Conservation (phyloP, 2,797 vertebrate genomes). For the Bucorvus abyssinicus region DNA sequence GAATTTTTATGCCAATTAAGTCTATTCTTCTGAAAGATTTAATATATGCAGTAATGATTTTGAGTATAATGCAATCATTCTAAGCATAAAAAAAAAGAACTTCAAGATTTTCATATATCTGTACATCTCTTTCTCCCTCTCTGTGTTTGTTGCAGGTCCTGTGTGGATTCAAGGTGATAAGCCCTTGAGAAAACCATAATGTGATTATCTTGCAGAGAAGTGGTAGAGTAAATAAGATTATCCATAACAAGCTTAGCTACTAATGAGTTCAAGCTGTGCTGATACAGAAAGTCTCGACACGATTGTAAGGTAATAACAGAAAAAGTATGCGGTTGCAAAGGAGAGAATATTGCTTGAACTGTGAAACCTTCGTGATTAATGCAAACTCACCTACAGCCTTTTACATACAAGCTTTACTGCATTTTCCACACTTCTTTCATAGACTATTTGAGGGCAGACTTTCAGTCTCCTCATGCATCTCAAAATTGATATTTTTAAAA, state of each 20-base stretch:
- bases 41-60: neutral
- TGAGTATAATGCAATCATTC: neutral
- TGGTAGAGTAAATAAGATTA: constrained; percentile 68
- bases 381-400: neutral
- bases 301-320: constrained; percentile 39
- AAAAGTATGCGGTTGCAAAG: neutral
- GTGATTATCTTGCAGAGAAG: constrained; percentile 51
- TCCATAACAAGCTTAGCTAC: constrained; percentile 62
- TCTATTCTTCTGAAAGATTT: neutral
- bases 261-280: constrained; percentile 54
- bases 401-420: neutral
- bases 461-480: neutral
- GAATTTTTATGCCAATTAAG: neutral
- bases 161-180: constrained; percentile 65
- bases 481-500: neutral
- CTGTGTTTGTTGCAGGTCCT: neutral
- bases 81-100: neutral
- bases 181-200: constrained; percentile 64
- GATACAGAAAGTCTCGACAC: constrained; percentile 49
- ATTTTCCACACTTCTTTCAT: neutral
- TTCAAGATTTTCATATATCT: neutral
- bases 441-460: neutral
- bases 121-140: neutral
- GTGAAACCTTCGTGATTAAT: neutral
- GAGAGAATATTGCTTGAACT: neutral